Evolutionary conservation across 2,797 vertebrate genomes (phyloP), one percentile per base, ranked within the genome.

Genomic region (Garrulus glandarius): DNA sequence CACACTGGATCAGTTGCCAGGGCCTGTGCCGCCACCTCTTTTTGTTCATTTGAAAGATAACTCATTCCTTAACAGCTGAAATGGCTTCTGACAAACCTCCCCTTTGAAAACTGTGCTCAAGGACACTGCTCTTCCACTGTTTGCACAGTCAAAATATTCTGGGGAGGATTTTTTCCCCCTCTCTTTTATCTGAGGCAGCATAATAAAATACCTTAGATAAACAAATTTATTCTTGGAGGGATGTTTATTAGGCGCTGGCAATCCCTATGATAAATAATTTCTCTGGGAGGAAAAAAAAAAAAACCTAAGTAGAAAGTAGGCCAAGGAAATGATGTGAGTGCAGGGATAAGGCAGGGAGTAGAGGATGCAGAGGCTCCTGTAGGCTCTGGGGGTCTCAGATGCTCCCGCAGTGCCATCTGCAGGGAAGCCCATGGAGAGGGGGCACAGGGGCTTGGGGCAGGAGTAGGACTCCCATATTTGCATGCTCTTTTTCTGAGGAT

Each of bases 181-280:
- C 70, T 67, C 89, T 94, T 96, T 96, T 95, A 95, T 96, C 96
- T 94, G 86, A 95, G 77, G 91, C 94, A 94, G 95, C 92, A 85
- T 96, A 96, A 96, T 95, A 94, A 97, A 97, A 97, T 86, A 96
- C 96, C 96, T 97, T 94, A 95, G 94, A 96, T 96, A 96, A 97
- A 96, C 96, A 96, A 96, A 96, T 97, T 96, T 96, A 92, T 97
- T 97, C 96, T 97, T 94, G 72, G 72, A 96, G 93, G 95, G 92
- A 93, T 96, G 93, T 96, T 97, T 95, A 95, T 94, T 95, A 90
- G 89, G 90, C 3, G 0, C 87, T 89, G 88, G 84, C 91, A 89
- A 93, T 95, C 89, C 92, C 65, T 85, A 72, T 22, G 23, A 96
- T 96, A 96, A 97, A 97, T 97, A 97, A 96, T 96, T 96, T 96